Percentiles rank a stretch among this genome's conserved stretches.
Evolutionary conservation across 2,888 invertebrate genomes (phyloP).

Genomic region (Dascillus cervinus): DNA sequence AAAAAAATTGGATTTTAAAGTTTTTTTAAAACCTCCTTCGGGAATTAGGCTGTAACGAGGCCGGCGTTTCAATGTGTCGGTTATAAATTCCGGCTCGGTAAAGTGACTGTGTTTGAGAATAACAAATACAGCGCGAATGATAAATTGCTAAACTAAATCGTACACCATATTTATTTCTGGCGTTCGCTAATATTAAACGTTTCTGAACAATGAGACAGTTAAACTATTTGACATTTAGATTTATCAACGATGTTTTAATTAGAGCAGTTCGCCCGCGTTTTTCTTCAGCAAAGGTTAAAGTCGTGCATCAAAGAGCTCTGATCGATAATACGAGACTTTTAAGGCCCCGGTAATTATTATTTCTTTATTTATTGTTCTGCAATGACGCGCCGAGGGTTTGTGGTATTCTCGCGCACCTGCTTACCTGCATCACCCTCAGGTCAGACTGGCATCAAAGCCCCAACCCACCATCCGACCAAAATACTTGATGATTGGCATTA

Average conservation of each 20-base stretch:
- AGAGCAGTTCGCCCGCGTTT: conserved; percentile 2
- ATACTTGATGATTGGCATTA: too few species aligned
- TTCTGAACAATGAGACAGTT: too few species aligned
- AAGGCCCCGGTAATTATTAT: too few species aligned
- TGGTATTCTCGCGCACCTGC: not conserved
- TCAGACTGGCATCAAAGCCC: too few species aligned
- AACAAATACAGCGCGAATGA: conserved; percentile 3
- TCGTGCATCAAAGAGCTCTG: conserved; percentile 4
- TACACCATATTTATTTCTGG: too few species aligned
- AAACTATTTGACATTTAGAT: conserved; percentile 10
- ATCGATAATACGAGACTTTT: too few species aligned
- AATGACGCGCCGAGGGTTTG: not conserved
- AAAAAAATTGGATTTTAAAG: too few species aligned
- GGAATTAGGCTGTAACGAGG: too few species aligned
- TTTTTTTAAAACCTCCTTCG: too few species aligned
- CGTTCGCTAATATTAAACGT: too few species aligned
- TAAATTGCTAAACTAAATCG: conserved; percentile 3
- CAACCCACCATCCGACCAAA: too few species aligned
- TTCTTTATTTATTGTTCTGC: not conserved
- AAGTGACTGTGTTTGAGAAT: too few species aligned
- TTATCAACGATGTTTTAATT: conserved; percentile 11
- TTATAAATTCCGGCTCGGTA: conserved; percentile 5
- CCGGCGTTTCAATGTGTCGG: conserved; percentile 3
- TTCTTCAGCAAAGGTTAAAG: conserved; percentile 5
- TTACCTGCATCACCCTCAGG: not conserved